A percentile compares a stretch with the other conserved stretches of the same genome.
These are phyloP conservation scores for Melieria picta DNA, from an alignment of 2,888 invertebrate species.

Conservation along the genomic window DNA sequence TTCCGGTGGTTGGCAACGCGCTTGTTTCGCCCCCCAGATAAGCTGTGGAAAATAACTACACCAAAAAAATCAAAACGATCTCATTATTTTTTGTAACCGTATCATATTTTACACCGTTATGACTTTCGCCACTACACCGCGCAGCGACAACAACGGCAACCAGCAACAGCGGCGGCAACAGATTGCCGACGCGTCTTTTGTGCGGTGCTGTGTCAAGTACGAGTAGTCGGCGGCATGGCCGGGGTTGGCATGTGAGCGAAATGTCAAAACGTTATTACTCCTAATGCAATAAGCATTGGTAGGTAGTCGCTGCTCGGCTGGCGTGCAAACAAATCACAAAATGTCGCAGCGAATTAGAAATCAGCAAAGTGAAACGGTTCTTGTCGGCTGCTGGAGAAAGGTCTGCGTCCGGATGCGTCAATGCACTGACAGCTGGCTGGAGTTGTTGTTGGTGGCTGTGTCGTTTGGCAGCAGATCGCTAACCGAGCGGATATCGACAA, in stretches of 20 bases:
- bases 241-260: neutral
- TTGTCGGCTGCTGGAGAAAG: neutral
- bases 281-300: conserved; percentile 32
- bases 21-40: neutral
- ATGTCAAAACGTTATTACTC: conserved; percentile 29
- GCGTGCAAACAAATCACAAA: conserved; percentile 15
- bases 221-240: no score
- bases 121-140: conserved; percentile 18
- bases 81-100: conserved; percentile 39
- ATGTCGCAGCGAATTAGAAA: conserved; percentile 42
- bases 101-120: conserved; percentile 38
- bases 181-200: conserved; percentile 8
- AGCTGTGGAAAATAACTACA: conserved; percentile 16
- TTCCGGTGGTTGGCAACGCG: neutral
- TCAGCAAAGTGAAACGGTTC: conserved; percentile 46
- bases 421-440: no score
- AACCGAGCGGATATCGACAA: conserved; percentile 39
- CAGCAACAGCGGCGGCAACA: neutral
- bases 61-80: conserved; percentile 43
- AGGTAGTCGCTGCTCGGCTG: neutral
- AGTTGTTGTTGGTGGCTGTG: neutral
- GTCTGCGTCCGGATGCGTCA: neutral
- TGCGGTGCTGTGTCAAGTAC: no score
- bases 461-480: conserved; percentile 33
- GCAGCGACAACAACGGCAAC: neutral